Evolutionary conservation across 2,113 vertebrate genomes (phyloP).

Genomic region (Amphiprion ocellaris): DNA sequence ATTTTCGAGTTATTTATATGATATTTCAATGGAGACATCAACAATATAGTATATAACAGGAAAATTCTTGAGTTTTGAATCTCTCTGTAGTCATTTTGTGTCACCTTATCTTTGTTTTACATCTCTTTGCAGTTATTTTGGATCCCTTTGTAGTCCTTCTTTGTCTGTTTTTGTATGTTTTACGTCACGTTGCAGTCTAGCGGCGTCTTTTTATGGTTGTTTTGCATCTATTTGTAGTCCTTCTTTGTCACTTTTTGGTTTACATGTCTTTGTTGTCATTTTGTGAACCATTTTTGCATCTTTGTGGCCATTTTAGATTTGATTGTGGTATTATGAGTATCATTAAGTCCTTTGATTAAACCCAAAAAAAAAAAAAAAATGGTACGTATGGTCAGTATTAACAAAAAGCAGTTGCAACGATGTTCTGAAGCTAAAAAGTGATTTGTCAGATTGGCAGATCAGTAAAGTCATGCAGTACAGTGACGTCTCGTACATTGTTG

Average conservation of each 20-base stretch:
- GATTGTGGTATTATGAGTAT: too few relatives aligned
- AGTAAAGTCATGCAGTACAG: background rate
- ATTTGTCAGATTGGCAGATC: constrained; percentile 25
- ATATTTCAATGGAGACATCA: too few relatives aligned
- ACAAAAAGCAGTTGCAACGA: background rate
- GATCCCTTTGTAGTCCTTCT: background rate
- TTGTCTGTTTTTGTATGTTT: too few relatives aligned
- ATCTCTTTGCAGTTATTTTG: background rate
- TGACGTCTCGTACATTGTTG: constrained; percentile 3
- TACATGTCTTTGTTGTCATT: background rate
- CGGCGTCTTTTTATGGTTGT: background rate
- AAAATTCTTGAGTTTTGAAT: too few relatives aligned
- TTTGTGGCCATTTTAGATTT: background rate
- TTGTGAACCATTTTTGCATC: background rate
- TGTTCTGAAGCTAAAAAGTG: constrained; percentile 1
- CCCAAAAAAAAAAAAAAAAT: too few relatives aligned
- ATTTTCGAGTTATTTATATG: too few relatives aligned
- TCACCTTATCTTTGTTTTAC: background rate
- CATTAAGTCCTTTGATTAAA: too few relatives aligned
- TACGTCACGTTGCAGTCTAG: background rate
- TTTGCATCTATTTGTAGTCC: too few relatives aligned
- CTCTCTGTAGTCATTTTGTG: background rate
- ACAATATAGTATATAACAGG: too few relatives aligned
- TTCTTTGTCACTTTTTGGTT: background rate
- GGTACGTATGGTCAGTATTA: background rate